Conservation (phyloP, 1,140 invertebrate genomes). For the Papilio polytes region DNA sequence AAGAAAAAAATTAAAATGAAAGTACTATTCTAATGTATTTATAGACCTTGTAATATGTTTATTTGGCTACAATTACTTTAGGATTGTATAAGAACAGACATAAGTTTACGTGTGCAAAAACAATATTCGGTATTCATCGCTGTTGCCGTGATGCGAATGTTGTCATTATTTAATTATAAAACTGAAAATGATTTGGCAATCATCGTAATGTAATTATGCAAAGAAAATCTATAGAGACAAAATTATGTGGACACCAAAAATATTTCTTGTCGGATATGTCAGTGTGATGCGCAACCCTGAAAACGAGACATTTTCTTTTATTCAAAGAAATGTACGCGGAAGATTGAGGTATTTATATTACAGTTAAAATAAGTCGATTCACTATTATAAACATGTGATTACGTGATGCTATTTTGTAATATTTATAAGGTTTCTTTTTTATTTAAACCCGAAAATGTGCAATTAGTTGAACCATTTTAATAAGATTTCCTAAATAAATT, state of each 20-base stretch:
- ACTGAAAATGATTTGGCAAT: background rate
- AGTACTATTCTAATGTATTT: too few species aligned
- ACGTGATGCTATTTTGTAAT: constrained; percentile 31
- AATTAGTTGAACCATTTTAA: too few species aligned
- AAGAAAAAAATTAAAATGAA: too few species aligned
- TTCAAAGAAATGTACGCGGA: constrained; percentile 40
- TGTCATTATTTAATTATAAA: constrained; percentile 26
- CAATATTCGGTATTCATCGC: constrained; percentile 4
- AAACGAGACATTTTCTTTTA: constrained; percentile 36
- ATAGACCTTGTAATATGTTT: background rate
- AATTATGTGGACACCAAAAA: constrained; percentile 1
- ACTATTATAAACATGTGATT: constrained; percentile 35
- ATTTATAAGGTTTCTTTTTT: too few species aligned
- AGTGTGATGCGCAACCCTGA: constrained; percentile 7
- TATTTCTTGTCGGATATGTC: constrained; percentile 24
- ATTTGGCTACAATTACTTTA: background rate
- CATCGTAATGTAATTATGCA: background rate
- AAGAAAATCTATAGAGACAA: background rate
- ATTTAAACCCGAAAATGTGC: too few species aligned
- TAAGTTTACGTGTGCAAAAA: constrained; percentile 7
- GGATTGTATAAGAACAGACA: background rate
- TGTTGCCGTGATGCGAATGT: background rate
- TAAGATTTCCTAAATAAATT: too few species aligned
- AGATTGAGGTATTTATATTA: constrained; percentile 42
- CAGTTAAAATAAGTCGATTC: constrained; percentile 16